These are phyloP conservation scores for Micoletzkya japonica DNA, from an alignment of 2,888 invertebrate species.

Conservation along the genomic window DNA sequence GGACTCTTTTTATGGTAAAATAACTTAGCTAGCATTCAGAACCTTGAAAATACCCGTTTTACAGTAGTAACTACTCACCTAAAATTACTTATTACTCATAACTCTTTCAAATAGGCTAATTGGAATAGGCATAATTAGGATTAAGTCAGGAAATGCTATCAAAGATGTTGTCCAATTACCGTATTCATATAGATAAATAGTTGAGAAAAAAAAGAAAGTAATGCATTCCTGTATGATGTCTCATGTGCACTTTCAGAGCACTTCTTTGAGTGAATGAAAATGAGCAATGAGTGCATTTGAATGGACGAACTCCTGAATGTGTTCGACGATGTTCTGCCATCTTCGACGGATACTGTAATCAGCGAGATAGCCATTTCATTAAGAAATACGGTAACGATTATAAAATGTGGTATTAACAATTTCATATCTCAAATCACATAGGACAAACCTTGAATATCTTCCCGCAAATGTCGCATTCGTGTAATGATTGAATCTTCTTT, in stretches of 20 bases:
- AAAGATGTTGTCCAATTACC: neutral
- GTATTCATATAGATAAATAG: neutral
- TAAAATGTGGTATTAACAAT: neutral
- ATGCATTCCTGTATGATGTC: constrained; percentile 27
- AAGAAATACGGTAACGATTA: neutral
- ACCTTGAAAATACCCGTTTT: no score
- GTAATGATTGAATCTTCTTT: constrained; percentile 20
- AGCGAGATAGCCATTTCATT: neutral
- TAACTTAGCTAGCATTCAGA: no score
- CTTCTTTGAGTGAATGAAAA: constrained; percentile 39
- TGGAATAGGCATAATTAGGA: neutral
- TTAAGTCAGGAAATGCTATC: neutral
- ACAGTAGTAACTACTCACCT: no score
- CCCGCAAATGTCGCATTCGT: constrained; percentile 34
- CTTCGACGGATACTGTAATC: constrained; percentile 37
- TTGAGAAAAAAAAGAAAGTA: neutral
- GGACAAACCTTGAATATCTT: constrained; percentile 31
- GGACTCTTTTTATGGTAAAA: neutral
- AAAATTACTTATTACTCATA: neutral
- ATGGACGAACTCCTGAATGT: constrained; percentile 34
- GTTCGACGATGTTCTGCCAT: constrained; percentile 39
- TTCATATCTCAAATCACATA: neutral
- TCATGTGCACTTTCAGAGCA: constrained; percentile 34
- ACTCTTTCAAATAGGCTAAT: neutral
- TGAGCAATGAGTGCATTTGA: constrained; percentile 25